Conservation (phyloP, 2,113 vertebrate genomes). For the Leucopsar rothschildi region DNA sequence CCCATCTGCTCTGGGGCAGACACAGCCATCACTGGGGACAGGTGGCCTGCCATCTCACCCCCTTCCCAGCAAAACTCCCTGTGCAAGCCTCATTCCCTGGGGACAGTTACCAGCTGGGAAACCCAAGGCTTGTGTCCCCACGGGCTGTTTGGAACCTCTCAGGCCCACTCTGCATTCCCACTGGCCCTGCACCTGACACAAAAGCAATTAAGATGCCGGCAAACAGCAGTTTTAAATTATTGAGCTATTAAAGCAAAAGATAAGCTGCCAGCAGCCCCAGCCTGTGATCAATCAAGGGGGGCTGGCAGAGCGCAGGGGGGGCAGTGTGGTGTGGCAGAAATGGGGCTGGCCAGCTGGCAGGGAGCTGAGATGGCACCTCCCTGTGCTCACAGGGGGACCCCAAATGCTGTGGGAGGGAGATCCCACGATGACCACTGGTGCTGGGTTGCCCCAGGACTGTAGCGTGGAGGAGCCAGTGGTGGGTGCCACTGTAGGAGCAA, state of each 20-base stretch:
- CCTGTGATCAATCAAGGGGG: constrained; percentile 72
- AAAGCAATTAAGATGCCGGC: constrained; percentile 75
- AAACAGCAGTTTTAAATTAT: constrained; percentile 73
- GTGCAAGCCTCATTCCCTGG: not conserved
- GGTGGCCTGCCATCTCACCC: not conserved
- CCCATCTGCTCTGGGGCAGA: not conserved
- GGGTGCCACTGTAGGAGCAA: no score
- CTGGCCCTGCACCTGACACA: constrained; percentile 54
- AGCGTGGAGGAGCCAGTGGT: not conserved
- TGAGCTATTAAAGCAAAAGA: constrained; percentile 76
- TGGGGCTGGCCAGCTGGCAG: accelerated
- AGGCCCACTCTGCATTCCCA: constrained; percentile 58
- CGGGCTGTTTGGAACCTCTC: not conserved
- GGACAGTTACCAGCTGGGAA: constrained; percentile 5
- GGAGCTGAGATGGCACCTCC: not conserved
- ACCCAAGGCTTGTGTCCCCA: not conserved
- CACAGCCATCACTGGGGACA: not conserved
- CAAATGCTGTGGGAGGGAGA: not conserved
- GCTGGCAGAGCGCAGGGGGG: not conserved
- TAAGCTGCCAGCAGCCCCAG: constrained; percentile 72
- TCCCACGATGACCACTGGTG: not conserved
- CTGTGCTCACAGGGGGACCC: not conserved
- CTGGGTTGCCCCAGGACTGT: accelerated
- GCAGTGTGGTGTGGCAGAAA: not conserved
- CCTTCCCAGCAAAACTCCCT: not conserved